Evolutionary conservation across 2,113 vertebrate species (phyloP).

Genomic region (Leucosticte australis): DNA sequence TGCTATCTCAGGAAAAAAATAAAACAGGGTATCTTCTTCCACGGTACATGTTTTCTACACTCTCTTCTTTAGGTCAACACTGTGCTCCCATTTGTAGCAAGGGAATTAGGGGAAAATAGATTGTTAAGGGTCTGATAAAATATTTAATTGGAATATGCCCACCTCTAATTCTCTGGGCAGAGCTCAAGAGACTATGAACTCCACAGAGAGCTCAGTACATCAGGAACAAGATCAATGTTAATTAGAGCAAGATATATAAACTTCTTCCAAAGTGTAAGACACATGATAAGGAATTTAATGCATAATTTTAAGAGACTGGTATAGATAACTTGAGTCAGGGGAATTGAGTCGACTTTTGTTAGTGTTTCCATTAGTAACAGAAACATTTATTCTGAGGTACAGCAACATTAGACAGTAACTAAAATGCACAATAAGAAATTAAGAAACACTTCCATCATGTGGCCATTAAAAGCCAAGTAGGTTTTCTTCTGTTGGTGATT

Average conservation of each 20-base stretch:
- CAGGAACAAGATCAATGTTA: conserved; percentile 31
- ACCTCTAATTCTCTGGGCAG: not conserved
- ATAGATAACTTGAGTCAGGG: not conserved
- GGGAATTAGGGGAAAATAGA: not conserved
- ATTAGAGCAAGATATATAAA: conserved; percentile 32
- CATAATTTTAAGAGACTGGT: conserved; percentile 6
- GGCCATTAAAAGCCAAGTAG: not conserved
- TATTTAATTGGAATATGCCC: not conserved
- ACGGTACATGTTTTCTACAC: not conserved
- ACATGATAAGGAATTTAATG: conserved; percentile 10
- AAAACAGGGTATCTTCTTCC: not conserved
- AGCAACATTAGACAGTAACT: not conserved
- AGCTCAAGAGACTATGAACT: not conserved
- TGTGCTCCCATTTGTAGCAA: not conserved
- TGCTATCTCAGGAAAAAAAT: not conserved
- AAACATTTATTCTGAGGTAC: not conserved
- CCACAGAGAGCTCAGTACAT: not conserved
- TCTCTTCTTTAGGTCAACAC: not conserved
- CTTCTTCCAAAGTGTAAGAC: not conserved
- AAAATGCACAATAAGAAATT: not conserved
- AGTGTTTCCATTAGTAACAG: not conserved
- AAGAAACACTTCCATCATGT: not conserved
- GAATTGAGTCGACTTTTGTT: not conserved
- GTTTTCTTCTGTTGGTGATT: not conserved
- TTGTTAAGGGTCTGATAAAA: not conserved